Conservation (phyloP, 2,888 invertebrate species). For the Sepioteuthis lessoniana region DNA sequence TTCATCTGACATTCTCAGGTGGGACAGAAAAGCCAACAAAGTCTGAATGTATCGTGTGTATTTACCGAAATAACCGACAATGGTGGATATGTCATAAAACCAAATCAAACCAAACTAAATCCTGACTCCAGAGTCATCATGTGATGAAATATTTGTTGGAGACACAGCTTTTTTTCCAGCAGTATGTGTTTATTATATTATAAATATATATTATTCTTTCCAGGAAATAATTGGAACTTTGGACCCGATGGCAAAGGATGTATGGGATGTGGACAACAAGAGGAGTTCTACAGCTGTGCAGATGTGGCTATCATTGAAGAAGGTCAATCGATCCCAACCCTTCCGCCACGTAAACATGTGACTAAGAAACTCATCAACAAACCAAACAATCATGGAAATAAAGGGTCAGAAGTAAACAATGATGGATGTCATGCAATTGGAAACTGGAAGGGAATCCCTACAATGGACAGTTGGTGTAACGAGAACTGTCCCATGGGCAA, state of each 20-base stretch:
- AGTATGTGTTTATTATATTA: background rate
- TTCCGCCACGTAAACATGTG: background rate
- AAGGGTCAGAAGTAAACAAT: background rate
- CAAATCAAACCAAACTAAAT: too few relatives aligned
- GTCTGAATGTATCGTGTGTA: too few relatives aligned
- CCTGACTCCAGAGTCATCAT: too few relatives aligned
- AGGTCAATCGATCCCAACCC: background rate
- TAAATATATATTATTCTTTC: background rate
- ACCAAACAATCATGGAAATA: background rate
- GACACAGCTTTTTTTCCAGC: too few relatives aligned
- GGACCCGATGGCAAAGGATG: conserved; percentile 59
- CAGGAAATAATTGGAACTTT: conserved; percentile 58
- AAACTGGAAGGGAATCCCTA: background rate
- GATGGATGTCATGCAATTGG: background rate
- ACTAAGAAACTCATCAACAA: background rate
- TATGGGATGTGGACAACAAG: conserved; percentile 63
- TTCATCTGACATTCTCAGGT: too few relatives aligned
- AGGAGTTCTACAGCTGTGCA: conserved; percentile 70
- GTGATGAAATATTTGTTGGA: too few relatives aligned
- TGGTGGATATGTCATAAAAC: too few relatives aligned
- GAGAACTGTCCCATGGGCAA: background rate
- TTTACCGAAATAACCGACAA: too few relatives aligned
- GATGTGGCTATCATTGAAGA: conserved; percentile 61
- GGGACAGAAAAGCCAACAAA: too few relatives aligned
- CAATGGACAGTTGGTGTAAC: background rate